phyloP scores from a whole-genome alignment of 2,888 invertebrate genomes.

The Brachyopa scutellaris region DNA sequence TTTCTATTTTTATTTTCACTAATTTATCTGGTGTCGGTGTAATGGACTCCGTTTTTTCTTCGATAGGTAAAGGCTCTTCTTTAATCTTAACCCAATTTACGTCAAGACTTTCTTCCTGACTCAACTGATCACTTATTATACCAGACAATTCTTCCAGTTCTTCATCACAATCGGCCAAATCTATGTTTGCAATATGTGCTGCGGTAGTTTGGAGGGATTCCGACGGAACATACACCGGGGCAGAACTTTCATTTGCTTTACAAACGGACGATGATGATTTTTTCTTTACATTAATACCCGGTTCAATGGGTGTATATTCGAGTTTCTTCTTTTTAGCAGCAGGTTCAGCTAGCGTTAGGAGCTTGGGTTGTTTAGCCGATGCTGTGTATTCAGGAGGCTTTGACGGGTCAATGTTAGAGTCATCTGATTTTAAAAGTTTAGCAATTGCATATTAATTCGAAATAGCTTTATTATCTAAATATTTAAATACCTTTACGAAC shows the following conservation, averaged over 20 bases:
- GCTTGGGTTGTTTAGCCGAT: slow-evolving; percentile 77
- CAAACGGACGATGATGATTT: slow-evolving; percentile 52
- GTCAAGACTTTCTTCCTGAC: background rate
- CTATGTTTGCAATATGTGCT: slow-evolving; percentile 62
- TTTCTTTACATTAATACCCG: slow-evolving; percentile 78
- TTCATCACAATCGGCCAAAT: slow-evolving; percentile 75
- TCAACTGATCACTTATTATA: slow-evolving; percentile 72
- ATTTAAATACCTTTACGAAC: slow-evolving; percentile 85
- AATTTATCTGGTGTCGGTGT: background rate
- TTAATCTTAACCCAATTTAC: background rate
- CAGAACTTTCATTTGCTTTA: slow-evolving; percentile 55
- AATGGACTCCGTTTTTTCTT: slow-evolving; percentile 13
- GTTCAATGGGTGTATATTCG: slow-evolving; percentile 81
- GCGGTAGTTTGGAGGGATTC: slow-evolving; percentile 40
- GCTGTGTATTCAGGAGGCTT: slow-evolving; percentile 78
- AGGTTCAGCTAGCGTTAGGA: slow-evolving; percentile 76
- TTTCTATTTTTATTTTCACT: slow-evolving; percentile 33
- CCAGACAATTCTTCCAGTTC: slow-evolving; percentile 75
- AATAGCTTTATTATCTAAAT: background rate
- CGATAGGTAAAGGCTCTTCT: slow-evolving; percentile 31
- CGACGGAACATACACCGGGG: slow-evolving; percentile 80
- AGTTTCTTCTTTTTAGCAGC: slow-evolving; percentile 77
- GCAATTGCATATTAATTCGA: background rate
- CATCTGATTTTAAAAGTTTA: slow-evolving; percentile 70
- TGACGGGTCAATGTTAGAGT: slow-evolving; percentile 66